Conservation (phyloP, 1,140 invertebrate genomes). For the Drosophila baimaii region DNA sequence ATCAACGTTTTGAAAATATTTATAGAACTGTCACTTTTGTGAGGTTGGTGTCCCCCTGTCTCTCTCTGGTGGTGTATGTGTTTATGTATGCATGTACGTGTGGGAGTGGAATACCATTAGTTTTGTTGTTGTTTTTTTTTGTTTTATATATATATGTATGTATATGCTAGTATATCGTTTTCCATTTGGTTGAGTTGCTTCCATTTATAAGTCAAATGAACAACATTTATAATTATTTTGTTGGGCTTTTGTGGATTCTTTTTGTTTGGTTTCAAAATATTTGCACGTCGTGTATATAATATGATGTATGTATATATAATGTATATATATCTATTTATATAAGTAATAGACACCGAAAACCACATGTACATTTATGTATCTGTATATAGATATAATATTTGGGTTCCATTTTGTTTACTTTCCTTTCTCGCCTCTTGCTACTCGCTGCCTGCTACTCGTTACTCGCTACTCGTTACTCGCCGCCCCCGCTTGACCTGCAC, state of each 20-base stretch:
- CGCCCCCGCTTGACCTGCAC: not conserved
- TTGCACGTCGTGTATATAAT: slow-evolving; percentile 67
- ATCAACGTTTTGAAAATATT: not conserved
- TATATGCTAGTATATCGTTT: slow-evolving; percentile 34
- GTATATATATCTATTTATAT: slow-evolving; percentile 67
- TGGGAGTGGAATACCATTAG: slow-evolving; percentile 56
- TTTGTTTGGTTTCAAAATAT: slow-evolving; percentile 62
- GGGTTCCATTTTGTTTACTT: slow-evolving; percentile 24
- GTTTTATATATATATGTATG: slow-evolving; percentile 18
- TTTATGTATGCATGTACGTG: slow-evolving; percentile 19
- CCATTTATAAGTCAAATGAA: slow-evolving; percentile 65
- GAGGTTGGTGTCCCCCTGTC: not conserved
- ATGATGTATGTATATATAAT: slow-evolving; percentile 58
- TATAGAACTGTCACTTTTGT: not conserved
- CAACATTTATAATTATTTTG: slow-evolving; percentile 70
- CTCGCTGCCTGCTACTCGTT: not conserved
- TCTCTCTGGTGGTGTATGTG: slow-evolving; percentile 20
- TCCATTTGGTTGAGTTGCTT: slow-evolving; percentile 52
- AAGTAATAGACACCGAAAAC: slow-evolving; percentile 80
- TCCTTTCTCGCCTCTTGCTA: not conserved
- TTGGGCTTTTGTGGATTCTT: slow-evolving; percentile 37
- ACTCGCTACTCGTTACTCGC: not conserved
- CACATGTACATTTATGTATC: slow-evolving; percentile 76
- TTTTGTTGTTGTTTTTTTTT: slow-evolving; percentile 11
- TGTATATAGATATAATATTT: slow-evolving; percentile 70